Evolutionary conservation across 2,888 invertebrate genomes (phyloP).

Genomic region (Rhaphigaster nebulosa): DNA sequence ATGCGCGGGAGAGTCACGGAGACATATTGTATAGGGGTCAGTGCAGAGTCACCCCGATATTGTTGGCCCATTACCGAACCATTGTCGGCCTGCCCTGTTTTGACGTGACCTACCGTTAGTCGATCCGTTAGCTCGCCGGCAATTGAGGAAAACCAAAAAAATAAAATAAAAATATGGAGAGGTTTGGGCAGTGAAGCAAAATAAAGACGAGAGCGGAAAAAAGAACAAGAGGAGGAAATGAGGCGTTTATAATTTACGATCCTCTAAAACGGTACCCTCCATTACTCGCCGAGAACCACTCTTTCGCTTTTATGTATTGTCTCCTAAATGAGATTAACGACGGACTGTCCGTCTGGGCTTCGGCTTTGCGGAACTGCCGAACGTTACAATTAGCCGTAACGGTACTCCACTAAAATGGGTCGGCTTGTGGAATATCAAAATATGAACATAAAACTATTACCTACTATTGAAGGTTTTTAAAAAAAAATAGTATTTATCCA

Average conservation of each 20-base stretch:
- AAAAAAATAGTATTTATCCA: too few relatives aligned
- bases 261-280: slow-evolving; percentile 49
- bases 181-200: slow-evolving; percentile 31
- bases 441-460: too few relatives aligned
- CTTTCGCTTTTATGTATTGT: slow-evolving; percentile 51
- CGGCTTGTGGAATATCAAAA: background rate
- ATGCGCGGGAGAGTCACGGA: slow-evolving; percentile 47
- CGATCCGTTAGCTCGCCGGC: slow-evolving; percentile 21
- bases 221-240: slow-evolving; percentile 17
- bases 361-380: slow-evolving; percentile 21
- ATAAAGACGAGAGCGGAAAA: slow-evolving; percentile 6
- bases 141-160: background rate
- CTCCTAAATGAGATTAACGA: slow-evolving; percentile 48
- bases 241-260: slow-evolving; percentile 49
- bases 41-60: slow-evolving; percentile 45
- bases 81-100: slow-evolving; percentile 51
- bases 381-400: slow-evolving; percentile 6
- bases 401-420: background rate
- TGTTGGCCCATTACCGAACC: slow-evolving; percentile 42
- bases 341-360: slow-evolving; percentile 12
- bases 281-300: slow-evolving; percentile 28
- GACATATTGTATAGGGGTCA: slow-evolving; percentile 50
- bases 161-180: slow-evolving; percentile 41
- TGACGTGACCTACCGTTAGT: slow-evolving; percentile 51
- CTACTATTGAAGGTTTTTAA: too few relatives aligned